Evolutionary conservation across 2,113 vertebrate species (phyloP), one percentile per base, ranked within the genome.

Genomic region (Alethe castanea): DNA sequence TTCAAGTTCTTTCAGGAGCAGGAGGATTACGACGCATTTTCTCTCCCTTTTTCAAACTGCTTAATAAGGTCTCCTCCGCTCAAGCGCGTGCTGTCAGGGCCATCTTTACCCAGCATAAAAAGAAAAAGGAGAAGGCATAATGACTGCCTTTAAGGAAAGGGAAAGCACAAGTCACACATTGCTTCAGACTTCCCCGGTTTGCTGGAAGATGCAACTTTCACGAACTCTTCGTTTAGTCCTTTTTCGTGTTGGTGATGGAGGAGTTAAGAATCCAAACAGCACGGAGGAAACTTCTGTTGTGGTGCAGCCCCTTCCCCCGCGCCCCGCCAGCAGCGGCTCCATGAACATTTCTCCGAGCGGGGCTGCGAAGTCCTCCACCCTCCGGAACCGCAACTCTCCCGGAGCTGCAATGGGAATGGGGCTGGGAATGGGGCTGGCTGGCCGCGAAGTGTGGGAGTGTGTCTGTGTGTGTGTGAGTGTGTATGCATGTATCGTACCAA

Each of bases 201-300:
- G 23, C 44, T 13, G 17, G 31, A 56, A 88, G 36, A 48, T 4
- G 28, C 20, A 56, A 40, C 44, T 88, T 64, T 6, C 52, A 53
- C 14, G 6, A 52, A 1, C 3, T 26, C 42, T 52, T 35, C 4
- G 1, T 20, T 50, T 1, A 0, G 11, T 70, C 16, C 2, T 0
- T 52, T 50, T 26, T 25, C 29, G 0, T 7, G 24, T 4, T 7
- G 6, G 26, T 10, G 35, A 29, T 0, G 13, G n/a, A 67, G 26
- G 48, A 81, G 71, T 86, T 20, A 29, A 45, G 71, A 77, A 61
- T 14, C 29, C 8, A 59, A 83, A 33, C 8, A 54, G 20, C 31
- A 12, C 17, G 0, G 2, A 24, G 9, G 9, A 65, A 57, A 76
- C 40, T 64, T 14, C 18, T 15, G 31, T 17, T 76, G 29, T 8